phyloP scores from a whole-genome alignment of 2,113 vertebrate genomes.

The Sylvicapra grimmia region DNA sequence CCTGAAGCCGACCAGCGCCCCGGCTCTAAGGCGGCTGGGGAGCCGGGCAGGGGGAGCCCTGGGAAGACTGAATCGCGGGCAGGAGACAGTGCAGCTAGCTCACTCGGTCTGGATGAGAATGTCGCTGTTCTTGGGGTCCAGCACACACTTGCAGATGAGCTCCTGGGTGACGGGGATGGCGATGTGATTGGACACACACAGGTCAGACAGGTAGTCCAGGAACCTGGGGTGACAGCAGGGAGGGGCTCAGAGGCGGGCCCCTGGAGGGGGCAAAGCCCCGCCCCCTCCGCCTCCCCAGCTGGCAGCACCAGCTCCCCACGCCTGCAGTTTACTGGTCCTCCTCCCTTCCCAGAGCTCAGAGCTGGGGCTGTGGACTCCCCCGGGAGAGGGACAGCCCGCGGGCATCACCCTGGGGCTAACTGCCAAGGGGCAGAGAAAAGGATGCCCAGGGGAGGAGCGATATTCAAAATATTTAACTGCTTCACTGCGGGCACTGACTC shows the following conservation, averaged over 20 bases:
- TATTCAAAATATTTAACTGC: not conserved
- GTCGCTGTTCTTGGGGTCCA: constrained; percentile 96
- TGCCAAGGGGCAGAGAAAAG: not conserved
- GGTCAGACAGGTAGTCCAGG: constrained; percentile 96
- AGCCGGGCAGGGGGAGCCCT: not conserved
- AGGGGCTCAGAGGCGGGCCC: not conserved
- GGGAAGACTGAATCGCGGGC: accelerated
- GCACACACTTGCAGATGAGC: constrained; percentile 98
- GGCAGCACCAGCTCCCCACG: not conserved
- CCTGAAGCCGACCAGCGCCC: not conserved
- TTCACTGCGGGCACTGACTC: not conserved
- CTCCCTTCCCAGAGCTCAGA: not conserved
- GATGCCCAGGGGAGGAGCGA: no score
- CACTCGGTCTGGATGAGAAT: constrained; percentile 98
- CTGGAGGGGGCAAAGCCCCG: not conserved
- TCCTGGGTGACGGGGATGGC: constrained; percentile 98
- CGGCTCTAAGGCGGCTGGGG: not conserved
- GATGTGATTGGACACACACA: constrained; percentile 97
- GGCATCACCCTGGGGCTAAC: not conserved
- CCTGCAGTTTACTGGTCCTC: not conserved
- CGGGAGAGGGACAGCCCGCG: accelerated
- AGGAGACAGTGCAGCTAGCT: constrained; percentile 61
- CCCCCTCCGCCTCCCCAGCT: not conserved
- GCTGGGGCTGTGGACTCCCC: not conserved
- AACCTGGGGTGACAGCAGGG: constrained; percentile 82